Percentiles rank a stretch among this genome's conserved stretches.
These are phyloP conservation scores for Tiliacea citrago DNA, from an alignment of 2,888 invertebrate genomes.

Conservation along the genomic window DNA sequence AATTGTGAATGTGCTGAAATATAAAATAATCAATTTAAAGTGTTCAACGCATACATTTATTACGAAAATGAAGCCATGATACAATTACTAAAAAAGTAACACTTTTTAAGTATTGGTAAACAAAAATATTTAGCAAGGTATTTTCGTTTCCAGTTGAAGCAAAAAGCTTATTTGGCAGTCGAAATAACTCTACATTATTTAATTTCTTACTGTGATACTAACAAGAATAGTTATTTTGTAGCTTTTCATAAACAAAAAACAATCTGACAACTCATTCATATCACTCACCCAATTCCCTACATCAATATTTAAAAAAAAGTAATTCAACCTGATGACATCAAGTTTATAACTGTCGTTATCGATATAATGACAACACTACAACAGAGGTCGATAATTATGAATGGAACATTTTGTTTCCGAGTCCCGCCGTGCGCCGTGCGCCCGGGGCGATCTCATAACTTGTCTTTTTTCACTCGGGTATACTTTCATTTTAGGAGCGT, in stretches of 20 bases:
- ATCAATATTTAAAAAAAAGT: constrained; percentile 45
- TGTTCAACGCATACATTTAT: neutral
- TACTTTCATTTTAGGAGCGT: constrained; percentile 86
- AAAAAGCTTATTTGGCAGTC: too few relatives aligned
- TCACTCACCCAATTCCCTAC: constrained; percentile 33
- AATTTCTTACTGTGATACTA: neutral
- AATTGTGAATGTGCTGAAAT: neutral
- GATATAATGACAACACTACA: constrained; percentile 80
- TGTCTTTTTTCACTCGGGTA: constrained; percentile 77
- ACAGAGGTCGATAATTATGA: constrained; percentile 85
- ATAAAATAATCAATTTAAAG: neutral
- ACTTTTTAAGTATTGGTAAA: too few relatives aligned
- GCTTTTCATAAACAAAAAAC: neutral
- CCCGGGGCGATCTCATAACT: constrained; percentile 79
- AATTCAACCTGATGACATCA: constrained; percentile 54
- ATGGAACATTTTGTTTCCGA: constrained; percentile 86
- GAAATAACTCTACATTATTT: neutral
- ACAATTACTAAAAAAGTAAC: too few relatives aligned
- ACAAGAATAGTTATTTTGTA: neutral
- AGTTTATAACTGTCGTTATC: constrained; percentile 64
- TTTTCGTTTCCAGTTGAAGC: too few relatives aligned
- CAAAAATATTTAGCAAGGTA: too few relatives aligned
- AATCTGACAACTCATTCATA: constrained; percentile 36
- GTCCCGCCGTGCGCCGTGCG: constrained; percentile 75
- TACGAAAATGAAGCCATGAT: neutral